Conservation (phyloP, 2,797 vertebrate genomes). For the Morelia viridis region DNA sequence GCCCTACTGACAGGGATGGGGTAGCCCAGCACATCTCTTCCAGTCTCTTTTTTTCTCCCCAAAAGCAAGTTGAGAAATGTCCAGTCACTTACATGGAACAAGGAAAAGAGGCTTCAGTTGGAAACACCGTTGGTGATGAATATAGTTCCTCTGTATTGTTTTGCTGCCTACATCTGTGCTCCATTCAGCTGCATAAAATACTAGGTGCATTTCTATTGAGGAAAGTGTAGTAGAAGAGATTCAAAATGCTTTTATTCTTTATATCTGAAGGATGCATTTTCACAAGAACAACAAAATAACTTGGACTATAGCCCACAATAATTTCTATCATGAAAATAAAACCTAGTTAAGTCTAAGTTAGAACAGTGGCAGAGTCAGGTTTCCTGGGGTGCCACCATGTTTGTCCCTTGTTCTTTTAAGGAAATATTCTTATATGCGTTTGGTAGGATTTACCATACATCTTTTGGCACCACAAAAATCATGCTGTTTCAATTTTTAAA, state of each 20-base stretch:
- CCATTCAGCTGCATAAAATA: background rate
- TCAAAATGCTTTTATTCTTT: background rate
- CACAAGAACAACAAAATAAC: background rate
- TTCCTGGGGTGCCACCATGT: background rate
- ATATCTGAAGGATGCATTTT: background rate
- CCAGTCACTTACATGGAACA: background rate
- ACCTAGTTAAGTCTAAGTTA: background rate
- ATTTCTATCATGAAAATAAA: background rate
- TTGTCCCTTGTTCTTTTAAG: background rate
- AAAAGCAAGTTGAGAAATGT: background rate
- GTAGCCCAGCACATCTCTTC: background rate
- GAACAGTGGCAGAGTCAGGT: background rate
- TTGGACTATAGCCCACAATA: background rate
- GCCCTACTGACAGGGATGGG: background rate
- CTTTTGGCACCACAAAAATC: background rate
- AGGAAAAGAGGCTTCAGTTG: background rate
- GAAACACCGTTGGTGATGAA: background rate
- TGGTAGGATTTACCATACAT: background rate
- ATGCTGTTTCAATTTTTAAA: background rate
- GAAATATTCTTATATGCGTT: background rate
- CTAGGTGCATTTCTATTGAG: background rate
- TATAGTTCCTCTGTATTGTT: background rate
- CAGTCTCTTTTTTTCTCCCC: background rate
- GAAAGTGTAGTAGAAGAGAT: background rate
- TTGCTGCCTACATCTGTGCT: accelerated